phyloP scores from a whole-genome alignment of 2,797 vertebrate genomes.

The Centroberyx gerrardi region DNA sequence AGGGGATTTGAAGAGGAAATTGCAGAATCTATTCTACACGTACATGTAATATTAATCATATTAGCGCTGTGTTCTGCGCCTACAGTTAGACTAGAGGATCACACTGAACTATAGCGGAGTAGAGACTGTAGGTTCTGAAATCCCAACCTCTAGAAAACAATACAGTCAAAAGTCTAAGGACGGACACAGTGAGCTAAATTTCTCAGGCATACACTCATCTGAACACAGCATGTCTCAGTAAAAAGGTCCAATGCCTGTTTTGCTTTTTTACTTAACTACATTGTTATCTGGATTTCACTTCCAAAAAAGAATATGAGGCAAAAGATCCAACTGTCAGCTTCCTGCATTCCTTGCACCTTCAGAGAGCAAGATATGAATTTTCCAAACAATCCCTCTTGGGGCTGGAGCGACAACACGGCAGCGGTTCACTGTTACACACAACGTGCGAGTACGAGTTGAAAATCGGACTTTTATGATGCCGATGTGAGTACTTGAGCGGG shows the following conservation, averaged over 20 bases:
- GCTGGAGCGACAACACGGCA: background rate
- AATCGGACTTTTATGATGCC: no score
- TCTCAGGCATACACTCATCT: no score
- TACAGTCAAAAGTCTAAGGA: background rate
- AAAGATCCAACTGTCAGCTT: background rate
- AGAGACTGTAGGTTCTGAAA: background rate
- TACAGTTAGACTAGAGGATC: conserved; percentile 4
- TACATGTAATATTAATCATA: conserved; percentile 18
- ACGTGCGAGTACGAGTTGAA: no score
- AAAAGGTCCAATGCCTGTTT: background rate
- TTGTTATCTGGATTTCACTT: background rate
- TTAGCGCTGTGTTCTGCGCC: conserved; percentile 9
- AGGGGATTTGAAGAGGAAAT: conserved; percentile 51
- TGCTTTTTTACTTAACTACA: background rate
- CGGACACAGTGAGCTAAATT: no score
- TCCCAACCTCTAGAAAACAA: background rate
- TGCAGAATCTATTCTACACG: conserved; percentile 36
- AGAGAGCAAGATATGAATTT: background rate
- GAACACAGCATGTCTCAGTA: background rate
- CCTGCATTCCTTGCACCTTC: background rate
- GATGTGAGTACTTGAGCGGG: no score
- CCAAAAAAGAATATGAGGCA: background rate
- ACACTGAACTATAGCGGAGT: no score
- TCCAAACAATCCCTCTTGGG: background rate
- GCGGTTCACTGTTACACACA: no score